phyloP scores from a whole-genome alignment of 2,797 vertebrate species.

The Limosa lapponica region DNA sequence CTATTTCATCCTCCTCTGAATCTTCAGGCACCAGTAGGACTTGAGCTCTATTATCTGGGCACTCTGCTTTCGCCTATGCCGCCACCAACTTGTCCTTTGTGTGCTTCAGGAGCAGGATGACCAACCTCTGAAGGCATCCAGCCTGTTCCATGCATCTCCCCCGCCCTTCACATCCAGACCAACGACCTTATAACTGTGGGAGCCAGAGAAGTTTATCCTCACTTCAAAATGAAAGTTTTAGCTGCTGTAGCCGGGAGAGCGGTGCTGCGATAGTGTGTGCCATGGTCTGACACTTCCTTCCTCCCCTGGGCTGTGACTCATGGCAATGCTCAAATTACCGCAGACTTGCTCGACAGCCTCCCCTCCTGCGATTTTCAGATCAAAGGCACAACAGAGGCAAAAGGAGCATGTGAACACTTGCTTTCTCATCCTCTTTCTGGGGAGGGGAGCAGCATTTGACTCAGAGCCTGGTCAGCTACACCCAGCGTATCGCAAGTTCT shows the following conservation, averaged over 20 bases:
- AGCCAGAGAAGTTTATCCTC: background rate
- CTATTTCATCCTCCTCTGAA: background rate
- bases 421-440: background rate
- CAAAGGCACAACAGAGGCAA: slow-evolving; percentile 28
- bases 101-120: background rate
- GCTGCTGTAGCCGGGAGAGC: background rate
- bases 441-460: slow-evolving; percentile 1
- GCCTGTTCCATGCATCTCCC: background rate
- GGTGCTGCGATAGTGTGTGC: rapidly evolving
- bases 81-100: background rate
- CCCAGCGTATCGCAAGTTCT: background rate
- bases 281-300: background rate
- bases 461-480: slow-evolving; percentile 37
- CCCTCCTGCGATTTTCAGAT: background rate
- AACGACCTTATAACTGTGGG: background rate
- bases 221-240: background rate
- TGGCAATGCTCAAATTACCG: background rate
- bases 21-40: background rate
- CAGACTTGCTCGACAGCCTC: slow-evolving; percentile 42
- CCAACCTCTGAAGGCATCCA: background rate
- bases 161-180: background rate
- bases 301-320: background rate
- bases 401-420: slow-evolving; percentile 40
- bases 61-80: background rate
- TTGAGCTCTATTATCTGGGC: background rate